Conservation (phyloP, 2,113 vertebrate species). For the Eidolon helvum region DNA sequence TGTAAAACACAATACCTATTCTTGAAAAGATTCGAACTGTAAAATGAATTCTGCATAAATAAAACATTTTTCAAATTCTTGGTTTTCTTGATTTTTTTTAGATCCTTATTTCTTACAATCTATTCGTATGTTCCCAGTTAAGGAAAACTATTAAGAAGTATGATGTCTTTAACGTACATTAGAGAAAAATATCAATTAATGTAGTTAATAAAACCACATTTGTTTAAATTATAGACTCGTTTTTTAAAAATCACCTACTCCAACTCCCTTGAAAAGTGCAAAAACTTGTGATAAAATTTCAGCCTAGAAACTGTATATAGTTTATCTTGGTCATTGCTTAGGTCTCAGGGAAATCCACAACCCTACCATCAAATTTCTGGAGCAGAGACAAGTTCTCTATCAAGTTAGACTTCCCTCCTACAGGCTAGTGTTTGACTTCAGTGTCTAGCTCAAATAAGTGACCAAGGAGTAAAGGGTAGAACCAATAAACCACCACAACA, state of each 20-base stretch:
- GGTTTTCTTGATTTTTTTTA: not conserved
- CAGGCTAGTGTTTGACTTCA: not conserved
- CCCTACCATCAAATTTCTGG: not conserved
- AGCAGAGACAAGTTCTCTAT: not conserved
- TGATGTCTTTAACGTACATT: not conserved
- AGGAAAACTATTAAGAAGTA: slow-evolving; percentile 14
- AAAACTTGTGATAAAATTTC: not conserved
- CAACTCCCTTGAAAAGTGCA: not conserved
- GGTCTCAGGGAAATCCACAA: not conserved
- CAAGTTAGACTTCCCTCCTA: not conserved
- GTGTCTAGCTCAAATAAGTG: not conserved
- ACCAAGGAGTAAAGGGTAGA: not conserved
- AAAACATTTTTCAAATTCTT: not conserved
- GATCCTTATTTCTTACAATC: not conserved
- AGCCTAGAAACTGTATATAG: not conserved
- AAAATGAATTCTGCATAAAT: not conserved
- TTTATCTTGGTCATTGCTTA: not conserved
- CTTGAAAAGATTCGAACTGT: not conserved
- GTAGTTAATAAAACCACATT: not conserved
- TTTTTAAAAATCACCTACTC: not conserved
- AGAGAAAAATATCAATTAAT: not conserved
- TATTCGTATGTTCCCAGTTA: not conserved
- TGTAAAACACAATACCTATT: not conserved
- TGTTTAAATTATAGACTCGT: not conserved
- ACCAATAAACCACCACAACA: not conserved